Conservation (phyloP, 1,140 invertebrate species). For the Penaeus vannamei region DNA sequence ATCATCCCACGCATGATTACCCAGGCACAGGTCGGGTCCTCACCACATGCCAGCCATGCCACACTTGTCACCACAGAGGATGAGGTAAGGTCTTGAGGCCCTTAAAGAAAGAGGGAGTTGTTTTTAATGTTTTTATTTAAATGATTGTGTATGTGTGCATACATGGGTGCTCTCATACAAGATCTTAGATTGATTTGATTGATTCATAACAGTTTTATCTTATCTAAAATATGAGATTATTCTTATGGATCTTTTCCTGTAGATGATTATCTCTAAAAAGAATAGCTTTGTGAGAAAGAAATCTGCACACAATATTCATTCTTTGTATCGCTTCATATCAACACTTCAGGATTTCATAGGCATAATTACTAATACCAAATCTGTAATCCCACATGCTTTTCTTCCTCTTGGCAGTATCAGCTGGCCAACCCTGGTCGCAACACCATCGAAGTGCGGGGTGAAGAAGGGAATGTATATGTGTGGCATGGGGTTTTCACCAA, state of each 20-base stretch:
- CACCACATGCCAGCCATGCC: slow-evolving; percentile 44
- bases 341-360: neutral
- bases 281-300: too few relatives aligned
- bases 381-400: neutral
- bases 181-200: too few relatives aligned
- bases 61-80: slow-evolving; percentile 51
- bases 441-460: slow-evolving; percentile 43
- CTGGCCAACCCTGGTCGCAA: slow-evolving; percentile 45
- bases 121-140: too few relatives aligned
- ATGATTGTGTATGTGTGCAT: too few relatives aligned
- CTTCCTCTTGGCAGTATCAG: slow-evolving; percentile 30
- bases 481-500: slow-evolving; percentile 53
- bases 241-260: too few relatives aligned
- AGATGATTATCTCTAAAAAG: too few relatives aligned
- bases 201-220: too few relatives aligned
- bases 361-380: neutral
- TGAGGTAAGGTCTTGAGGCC: slow-evolving; percentile 24
- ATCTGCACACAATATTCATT: too few relatives aligned
- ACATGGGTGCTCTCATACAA: too few relatives aligned
- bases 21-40: slow-evolving; percentile 32
- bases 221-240: too few relatives aligned
- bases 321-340: too few relatives aligned
- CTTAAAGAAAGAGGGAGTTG: neutral
- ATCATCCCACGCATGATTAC: slow-evolving; percentile 59
- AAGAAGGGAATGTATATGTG: slow-evolving; percentile 51